These are phyloP conservation scores for Rhincodon typus DNA, from an alignment of 2,797 vertebrate genomes.

Conservation along the genomic window DNA sequence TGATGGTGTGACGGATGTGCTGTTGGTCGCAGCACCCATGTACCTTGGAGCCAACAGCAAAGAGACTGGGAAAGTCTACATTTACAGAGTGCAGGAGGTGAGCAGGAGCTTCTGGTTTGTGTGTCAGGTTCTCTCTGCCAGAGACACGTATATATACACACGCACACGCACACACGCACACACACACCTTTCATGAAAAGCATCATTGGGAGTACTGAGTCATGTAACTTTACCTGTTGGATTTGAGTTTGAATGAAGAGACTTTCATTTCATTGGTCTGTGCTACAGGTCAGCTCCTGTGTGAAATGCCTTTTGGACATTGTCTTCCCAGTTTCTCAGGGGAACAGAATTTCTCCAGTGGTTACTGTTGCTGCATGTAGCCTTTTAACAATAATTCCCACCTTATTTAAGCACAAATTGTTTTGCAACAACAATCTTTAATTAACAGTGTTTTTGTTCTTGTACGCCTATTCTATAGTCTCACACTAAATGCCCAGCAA, in stretches of 20 bases:
- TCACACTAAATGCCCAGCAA: background rate
- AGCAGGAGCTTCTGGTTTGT: slow-evolving; percentile 32
- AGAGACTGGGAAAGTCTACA: slow-evolving; percentile 79
- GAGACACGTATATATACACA: too few species aligned
- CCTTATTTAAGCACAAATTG: background rate
- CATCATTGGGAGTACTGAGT: background rate
- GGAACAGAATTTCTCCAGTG: background rate
- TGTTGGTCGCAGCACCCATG: slow-evolving; percentile 88
- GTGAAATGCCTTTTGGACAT: background rate
- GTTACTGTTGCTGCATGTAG: background rate
- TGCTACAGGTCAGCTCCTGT: background rate
- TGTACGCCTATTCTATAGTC: background rate
- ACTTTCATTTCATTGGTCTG: too few species aligned
- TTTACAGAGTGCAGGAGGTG: slow-evolving; percentile 69
- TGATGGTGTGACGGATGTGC: slow-evolving; percentile 78
- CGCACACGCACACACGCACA: background rate
- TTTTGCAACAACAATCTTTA: background rate
- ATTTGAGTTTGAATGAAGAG: background rate
- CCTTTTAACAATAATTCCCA: background rate
- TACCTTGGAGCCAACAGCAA: slow-evolving; percentile 80
- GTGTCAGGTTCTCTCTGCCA: too few species aligned
- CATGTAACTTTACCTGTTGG: background rate
- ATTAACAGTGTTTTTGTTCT: background rate
- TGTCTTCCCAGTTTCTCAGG: background rate
- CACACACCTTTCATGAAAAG: background rate